phyloP scores from a whole-genome alignment of 2,888 invertebrate genomes.

The Mimumesa dahlbomi region DNA sequence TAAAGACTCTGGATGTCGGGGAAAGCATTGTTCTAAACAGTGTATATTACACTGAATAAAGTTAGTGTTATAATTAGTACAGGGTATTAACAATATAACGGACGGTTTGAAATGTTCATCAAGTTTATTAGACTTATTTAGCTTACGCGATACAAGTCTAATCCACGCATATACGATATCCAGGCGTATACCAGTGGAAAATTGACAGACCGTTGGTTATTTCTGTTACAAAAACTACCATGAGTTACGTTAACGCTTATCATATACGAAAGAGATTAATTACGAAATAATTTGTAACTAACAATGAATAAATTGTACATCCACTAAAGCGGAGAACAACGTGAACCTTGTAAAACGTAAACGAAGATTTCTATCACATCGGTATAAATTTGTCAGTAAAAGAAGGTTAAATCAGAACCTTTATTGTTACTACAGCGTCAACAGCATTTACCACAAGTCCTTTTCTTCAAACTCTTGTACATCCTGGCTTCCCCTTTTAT shows the following conservation, averaged over 20 bases:
- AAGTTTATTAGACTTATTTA: constrained; percentile 54
- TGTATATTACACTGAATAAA: too few relatives aligned
- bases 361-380: constrained; percentile 64
- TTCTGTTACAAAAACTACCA: constrained; percentile 65
- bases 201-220: constrained; percentile 58
- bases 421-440: constrained; percentile 75
- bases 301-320: constrained; percentile 60
- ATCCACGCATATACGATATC: constrained; percentile 49
- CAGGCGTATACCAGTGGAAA: constrained; percentile 59
- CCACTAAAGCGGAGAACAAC: constrained; percentile 43
- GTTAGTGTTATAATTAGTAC: too few relatives aligned
- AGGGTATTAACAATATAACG: too few relatives aligned
- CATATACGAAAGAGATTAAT: constrained; percentile 65
- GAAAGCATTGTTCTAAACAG: too few relatives aligned
- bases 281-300: constrained; percentile 55
- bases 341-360: constrained; percentile 56
- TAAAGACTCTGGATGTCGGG: too few relatives aligned
- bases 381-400: constrained; percentile 59
- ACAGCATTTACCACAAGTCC: constrained; percentile 74
- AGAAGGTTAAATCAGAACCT: constrained; percentile 75
- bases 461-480: constrained; percentile 73
- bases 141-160: constrained; percentile 51
- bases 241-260: constrained; percentile 61
- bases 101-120: constrained; percentile 36
- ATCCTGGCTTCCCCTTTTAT: constrained; percentile 78